These are phyloP conservation scores for Molossus molossus DNA, from an alignment of 2,797 vertebrate species.

Conservation along the genomic window DNA sequence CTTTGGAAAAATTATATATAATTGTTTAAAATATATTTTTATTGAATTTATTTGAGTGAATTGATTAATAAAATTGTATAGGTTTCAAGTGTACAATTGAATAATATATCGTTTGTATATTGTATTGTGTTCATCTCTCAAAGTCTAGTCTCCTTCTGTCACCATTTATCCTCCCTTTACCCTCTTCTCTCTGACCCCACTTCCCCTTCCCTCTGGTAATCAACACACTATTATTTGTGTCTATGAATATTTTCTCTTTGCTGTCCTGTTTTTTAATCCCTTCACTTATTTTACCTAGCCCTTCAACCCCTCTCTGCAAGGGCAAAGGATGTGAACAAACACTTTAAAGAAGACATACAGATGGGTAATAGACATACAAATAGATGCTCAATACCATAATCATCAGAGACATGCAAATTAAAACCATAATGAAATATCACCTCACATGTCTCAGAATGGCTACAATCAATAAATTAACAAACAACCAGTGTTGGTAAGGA, in stretches of 20 bases:
- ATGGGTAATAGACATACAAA: too few relatives aligned
- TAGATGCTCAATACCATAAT: too few relatives aligned
- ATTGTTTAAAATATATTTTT: background rate
- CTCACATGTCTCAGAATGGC: background rate
- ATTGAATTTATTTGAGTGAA: background rate
- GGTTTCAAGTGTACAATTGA: too few relatives aligned
- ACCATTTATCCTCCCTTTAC: background rate
- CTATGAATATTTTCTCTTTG: background rate
- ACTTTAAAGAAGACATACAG: background rate
- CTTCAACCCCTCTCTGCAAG: background rate
- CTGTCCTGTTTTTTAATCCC: background rate
- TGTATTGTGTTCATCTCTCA: too few relatives aligned
- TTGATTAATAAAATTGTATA: too few relatives aligned
- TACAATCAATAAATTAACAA: background rate
- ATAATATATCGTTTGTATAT: too few relatives aligned
- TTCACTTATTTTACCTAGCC: background rate
- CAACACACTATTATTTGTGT: background rate
- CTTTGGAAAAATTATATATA: constrained; percentile 14
- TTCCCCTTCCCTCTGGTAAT: background rate
- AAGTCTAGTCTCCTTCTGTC: background rate
- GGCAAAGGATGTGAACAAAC: background rate
- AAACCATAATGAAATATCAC: background rate
- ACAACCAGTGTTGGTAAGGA: too few relatives aligned
- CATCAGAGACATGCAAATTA: too few relatives aligned
- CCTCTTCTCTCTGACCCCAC: background rate